These are phyloP conservation scores for Drosophila sordidapex DNA, from an alignment of 2,888 invertebrate species.

Conservation along the genomic window DNA sequence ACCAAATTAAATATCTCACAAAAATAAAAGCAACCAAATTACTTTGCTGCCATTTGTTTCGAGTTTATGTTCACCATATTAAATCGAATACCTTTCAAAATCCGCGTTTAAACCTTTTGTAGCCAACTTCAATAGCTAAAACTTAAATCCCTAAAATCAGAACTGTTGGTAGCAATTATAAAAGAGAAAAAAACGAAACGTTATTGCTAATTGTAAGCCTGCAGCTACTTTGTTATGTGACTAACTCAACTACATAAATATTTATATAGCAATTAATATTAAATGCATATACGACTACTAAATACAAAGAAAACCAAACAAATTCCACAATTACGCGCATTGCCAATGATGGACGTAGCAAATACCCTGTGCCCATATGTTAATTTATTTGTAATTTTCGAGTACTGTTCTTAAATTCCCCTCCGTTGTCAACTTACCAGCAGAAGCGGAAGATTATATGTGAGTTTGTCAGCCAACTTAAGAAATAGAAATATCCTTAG, in stretches of 20 bases:
- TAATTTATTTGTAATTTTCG: background rate
- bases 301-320: slow-evolving; percentile 23
- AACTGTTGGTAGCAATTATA: slow-evolving; percentile 38
- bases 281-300: slow-evolving; percentile 38
- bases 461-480: background rate
- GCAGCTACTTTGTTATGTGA: slow-evolving; percentile 73
- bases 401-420: background rate
- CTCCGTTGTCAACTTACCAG: background rate
- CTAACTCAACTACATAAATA: slow-evolving; percentile 74
- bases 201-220: slow-evolving; percentile 52
- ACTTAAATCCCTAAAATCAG: slow-evolving; percentile 9
- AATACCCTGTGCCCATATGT: slow-evolving; percentile 40
- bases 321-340: slow-evolving; percentile 31
- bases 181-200: slow-evolving; percentile 23
- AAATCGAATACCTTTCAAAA: background rate
- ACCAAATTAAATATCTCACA: slow-evolving; percentile 2
- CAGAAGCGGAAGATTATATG: too few species aligned
- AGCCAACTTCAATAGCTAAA: slow-evolving; percentile 36
- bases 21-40: background rate
- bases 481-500: background rate
- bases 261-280: slow-evolving; percentile 67
- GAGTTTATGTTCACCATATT: slow-evolving; percentile 9
- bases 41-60: slow-evolving; percentile 5
- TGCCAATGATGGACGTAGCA: slow-evolving; percentile 18
- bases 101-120: slow-evolving; percentile 29